Base-by-base conservation (phyloP, 30 jellyfish, hydroid and myxozoan species). In the Aurelia sp. region DNA sequence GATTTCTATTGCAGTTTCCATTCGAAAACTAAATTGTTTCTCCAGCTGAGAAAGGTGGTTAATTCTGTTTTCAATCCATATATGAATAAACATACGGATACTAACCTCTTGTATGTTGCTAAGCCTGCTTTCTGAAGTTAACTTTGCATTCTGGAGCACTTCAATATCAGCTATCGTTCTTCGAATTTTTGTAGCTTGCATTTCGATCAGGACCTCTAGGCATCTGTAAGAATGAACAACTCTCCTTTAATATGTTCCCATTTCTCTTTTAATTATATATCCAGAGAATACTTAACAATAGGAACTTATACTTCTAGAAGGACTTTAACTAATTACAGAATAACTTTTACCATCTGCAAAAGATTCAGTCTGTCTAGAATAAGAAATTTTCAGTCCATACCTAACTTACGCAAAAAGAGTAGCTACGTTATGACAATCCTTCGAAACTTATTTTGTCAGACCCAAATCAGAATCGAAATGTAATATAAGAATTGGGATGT, bases 121-220 rank as follows among this genome's bases (percentile, higher is more conserved):
- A 48, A 91, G 37, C 41, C 90, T 55, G 52, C 63, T 64, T 62
- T 86, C 98, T 62, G 96, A 96, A 9, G 96, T 75, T 18, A 91
- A 41, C 67, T 79, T 73, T 48, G 96, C 97, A 8, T 85, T 67
- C 74, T 83, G 79, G 20, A 93, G 66, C 21, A 76, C 87, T 41
- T 84, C 87, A 27, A 87, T 87, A 50, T 93, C 98, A 11, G 82
- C 65, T 31, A 93, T 15, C 22, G 79, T 88, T 47, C 80, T 74
- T n/a, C 82, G 95, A 23, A 96, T 76, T 37, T 74, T 81, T 47
- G 68, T 75, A 23, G 81, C 96, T 67, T 93, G 97, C 53, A 51
- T 48, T 17, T 89, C 83, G 63, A 93, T 93, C 78, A 93, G 74
- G 13, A 88, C 89, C 64, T 93, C 98, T 16, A 93, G 62, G 67